Evolutionary conservation across 2,888 invertebrate genomes (phyloP), one percentile per base, ranked within the genome.

Genomic region (Melieria omissa): DNA sequence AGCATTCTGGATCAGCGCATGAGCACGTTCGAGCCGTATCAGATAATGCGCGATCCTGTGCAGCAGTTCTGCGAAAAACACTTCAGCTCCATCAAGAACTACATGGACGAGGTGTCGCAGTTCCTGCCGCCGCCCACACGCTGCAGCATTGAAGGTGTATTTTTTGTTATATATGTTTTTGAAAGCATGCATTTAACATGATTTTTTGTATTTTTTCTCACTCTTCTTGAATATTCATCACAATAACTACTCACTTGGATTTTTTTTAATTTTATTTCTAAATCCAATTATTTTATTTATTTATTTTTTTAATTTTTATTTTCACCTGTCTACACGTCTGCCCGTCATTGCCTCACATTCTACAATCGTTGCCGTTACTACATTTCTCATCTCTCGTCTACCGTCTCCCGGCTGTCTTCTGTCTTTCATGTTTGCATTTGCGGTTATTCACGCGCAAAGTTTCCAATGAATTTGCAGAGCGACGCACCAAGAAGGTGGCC

Each of bases 41-140:
- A 95, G n/a, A 86, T 86, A 57, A 95, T 95, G 95, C 86, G 95
- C 42, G 95, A 95, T 84, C 95, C 95, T 0, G 95, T 98, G 55
- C 96, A 96, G 83, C 96, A 97, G 86, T 98, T 98, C 87, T 97
- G 97, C 87, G 97, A 97, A 86, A 97, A 98, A 86, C 96, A 98
- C 84, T 88, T 96, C 76, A 93, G 94, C 78, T 97, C 96, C 85
- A 97, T 98, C 71, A 95, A 95, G 85, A 90, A 91, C 29, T 98
- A 95, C 82, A 96, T 98, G 93, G 93, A 94, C 79, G 94, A 94
- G 82, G 91, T 97, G 5, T 93, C 93, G 45, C 89, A 94, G 74
- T 89, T 93, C 81, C 89, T 97, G 81, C 97, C 97, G 12, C 93
- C 97, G 57, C 97, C 98, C 0, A 94, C 95, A 5, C 95, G 96